Conservation (phyloP, 1,140 invertebrate genomes). For the Rhopalosiphum maidis region DNA sequence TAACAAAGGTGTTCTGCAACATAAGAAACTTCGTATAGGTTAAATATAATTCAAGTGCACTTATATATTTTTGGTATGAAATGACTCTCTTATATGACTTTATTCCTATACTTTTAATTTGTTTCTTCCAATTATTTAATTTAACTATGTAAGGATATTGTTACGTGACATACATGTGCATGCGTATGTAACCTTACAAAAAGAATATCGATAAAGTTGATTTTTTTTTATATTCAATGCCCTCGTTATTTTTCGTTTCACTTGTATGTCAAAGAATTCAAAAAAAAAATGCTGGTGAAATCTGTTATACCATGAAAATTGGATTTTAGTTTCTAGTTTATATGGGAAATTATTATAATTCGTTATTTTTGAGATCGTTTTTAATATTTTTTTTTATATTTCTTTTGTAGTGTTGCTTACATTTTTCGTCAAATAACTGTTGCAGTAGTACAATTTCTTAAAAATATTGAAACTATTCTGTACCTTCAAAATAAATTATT, state of each 20-base stretch:
- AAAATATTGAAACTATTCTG: background rate
- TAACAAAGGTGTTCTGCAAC: background rate
- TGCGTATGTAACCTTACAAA: background rate
- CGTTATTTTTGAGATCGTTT: background rate
- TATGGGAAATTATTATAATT: conserved; percentile 2
- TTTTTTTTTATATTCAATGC: background rate
- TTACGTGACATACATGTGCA: background rate
- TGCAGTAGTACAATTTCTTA: background rate
- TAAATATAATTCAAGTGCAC: no score
- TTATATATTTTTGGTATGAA: background rate
- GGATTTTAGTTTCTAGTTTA: conserved; percentile 18
- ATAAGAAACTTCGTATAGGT: background rate
- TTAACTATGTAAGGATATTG: background rate
- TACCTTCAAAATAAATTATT: background rate
- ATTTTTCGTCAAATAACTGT: background rate
- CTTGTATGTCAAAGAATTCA: background rate
- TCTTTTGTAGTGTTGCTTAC: background rate
- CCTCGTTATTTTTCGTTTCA: conserved; percentile 29
- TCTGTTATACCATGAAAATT: conserved; percentile 33
- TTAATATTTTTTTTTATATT: background rate
- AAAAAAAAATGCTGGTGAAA: conserved; percentile 16
- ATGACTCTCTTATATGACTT: background rate
- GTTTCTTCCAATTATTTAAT: background rate
- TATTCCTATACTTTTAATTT: background rate
- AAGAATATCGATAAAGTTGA: background rate